These are phyloP conservation scores for Drosophila mimica DNA, from an alignment of 2,888 invertebrate species.

Conservation along the genomic window DNA sequence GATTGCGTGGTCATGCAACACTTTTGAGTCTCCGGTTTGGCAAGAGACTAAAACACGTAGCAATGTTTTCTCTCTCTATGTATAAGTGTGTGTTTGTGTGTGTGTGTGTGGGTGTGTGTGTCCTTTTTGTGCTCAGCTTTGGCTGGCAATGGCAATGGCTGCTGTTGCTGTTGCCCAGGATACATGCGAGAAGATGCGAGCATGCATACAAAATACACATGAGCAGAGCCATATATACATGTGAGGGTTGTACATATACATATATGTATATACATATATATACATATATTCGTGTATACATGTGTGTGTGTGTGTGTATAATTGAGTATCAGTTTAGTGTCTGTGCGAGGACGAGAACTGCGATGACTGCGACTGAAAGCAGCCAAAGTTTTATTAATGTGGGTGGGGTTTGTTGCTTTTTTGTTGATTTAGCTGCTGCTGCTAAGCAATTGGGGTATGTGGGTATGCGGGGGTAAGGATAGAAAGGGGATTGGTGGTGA, in stretches of 20 bases:
- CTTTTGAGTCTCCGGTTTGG: slow-evolving; percentile 13
- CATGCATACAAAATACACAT: slow-evolving; percentile 47
- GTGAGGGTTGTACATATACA: slow-evolving; percentile 29
- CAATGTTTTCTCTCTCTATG: slow-evolving; percentile 17
- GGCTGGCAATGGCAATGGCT: slow-evolving; percentile 79
- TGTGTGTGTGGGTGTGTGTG: slow-evolving; percentile 44
- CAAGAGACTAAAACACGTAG: slow-evolving; percentile 16
- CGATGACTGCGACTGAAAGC: slow-evolving; percentile 60
- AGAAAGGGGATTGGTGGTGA: slow-evolving; percentile 1
- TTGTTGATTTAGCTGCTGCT: slow-evolving; percentile 67
- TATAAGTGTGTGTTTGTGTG: slow-evolving; percentile 10
- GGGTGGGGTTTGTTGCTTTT: slow-evolving; percentile 60
- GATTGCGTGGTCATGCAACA: slow-evolving; percentile 31
- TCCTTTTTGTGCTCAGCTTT: slow-evolving; percentile 53
- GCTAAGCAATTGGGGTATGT: slow-evolving; percentile 27
- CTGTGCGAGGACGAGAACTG: slow-evolving; percentile 51
- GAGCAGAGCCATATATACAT: slow-evolving; percentile 31
- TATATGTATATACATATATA: slow-evolving; percentile 14
- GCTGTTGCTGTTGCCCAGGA: slow-evolving; percentile 59
- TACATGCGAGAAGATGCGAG: slow-evolving; percentile 52
- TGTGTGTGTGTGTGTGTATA: slow-evolving; percentile 62
- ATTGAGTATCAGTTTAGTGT: slow-evolving; percentile 78
- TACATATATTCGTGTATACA: slow-evolving; percentile 16
- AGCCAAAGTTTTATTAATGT: slow-evolving; percentile 79
- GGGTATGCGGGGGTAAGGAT: not conserved